Evolutionary conservation across 2,113 vertebrate genomes (phyloP).

Genomic region (Sinocyclocheilus maitianheensis): DNA sequence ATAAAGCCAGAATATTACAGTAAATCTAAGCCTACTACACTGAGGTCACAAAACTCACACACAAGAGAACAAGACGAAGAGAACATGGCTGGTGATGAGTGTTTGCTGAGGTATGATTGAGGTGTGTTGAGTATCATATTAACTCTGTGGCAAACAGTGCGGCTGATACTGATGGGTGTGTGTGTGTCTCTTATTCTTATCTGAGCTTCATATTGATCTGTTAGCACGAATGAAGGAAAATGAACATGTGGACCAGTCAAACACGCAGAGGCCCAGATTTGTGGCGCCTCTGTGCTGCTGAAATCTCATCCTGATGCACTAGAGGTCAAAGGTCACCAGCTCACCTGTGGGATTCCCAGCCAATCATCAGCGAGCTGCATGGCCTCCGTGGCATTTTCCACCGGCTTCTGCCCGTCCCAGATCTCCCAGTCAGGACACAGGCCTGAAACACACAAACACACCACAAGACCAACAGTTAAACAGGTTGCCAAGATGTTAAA

Average conservation of each 20-base stretch:
- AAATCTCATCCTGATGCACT: not conserved
- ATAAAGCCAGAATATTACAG: not conserved
- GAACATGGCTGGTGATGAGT: not conserved
- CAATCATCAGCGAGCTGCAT: conserved; percentile 91
- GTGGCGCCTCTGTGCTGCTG: not conserved
- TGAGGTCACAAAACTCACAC: too few species aligned
- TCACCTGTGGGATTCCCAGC: conserved; percentile 89
- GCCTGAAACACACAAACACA: conserved; percentile 66
- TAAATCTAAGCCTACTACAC: not conserved
- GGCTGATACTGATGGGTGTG: not conserved
- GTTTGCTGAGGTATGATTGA: conserved; percentile 50
- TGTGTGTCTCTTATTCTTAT: conserved; percentile 4
- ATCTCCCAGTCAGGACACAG: conserved; percentile 90
- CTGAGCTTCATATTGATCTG: not conserved
- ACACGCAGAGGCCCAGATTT: not conserved
- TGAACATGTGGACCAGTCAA: not conserved
- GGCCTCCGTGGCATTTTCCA: conserved; percentile 87
- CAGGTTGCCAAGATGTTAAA: too few species aligned
- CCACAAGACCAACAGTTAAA: not conserved
- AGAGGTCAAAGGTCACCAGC: not conserved
- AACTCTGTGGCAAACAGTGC: not conserved
- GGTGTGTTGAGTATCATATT: conserved; percentile 41
- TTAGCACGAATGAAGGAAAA: not conserved
- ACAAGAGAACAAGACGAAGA: too few species aligned
- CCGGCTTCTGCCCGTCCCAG: conserved; percentile 83